These are phyloP conservation scores for Epinephelus lanceolatus DNA, from an alignment of 2,113 vertebrate species.

Conservation along the genomic window DNA sequence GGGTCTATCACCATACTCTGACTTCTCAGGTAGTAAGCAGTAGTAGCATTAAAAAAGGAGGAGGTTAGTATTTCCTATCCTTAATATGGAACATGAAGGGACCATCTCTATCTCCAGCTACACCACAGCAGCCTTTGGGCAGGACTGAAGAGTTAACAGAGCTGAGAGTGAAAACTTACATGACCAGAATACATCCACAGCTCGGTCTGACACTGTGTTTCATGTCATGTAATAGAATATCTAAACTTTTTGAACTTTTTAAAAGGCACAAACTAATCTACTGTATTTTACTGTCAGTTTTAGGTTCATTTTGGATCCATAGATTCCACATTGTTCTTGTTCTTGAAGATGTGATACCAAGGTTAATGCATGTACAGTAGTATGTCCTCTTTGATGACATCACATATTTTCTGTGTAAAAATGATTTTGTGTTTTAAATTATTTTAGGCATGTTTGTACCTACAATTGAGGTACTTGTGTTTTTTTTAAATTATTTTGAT, in stretches of 20 bases:
- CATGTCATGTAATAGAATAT: not conserved
- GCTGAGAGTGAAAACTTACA: not conserved
- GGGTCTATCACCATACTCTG: not conserved
- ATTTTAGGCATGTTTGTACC: conserved; percentile 60
- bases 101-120: not conserved
- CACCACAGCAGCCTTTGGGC: not conserved
- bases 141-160: not conserved
- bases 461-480: conserved; percentile 32
- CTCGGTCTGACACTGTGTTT: conserved; percentile 18
- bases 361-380: not conserved
- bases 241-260: not conserved
- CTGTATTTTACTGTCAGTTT: not conserved
- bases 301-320: not conserved
- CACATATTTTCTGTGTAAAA: not conserved
- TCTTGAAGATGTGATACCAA: not conserved
- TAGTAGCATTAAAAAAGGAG: not conserved
- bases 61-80: not conserved
- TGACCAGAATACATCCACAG: not conserved
- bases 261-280: not conserved
- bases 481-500: conserved; percentile 41
- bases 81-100: not conserved
- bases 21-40: conserved; percentile 25
- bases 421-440: conserved; percentile 18
- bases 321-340: not conserved
- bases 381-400: not conserved